phyloP scores from a whole-genome alignment of 2,888 invertebrate species.

The Phoronis australis region DNA sequence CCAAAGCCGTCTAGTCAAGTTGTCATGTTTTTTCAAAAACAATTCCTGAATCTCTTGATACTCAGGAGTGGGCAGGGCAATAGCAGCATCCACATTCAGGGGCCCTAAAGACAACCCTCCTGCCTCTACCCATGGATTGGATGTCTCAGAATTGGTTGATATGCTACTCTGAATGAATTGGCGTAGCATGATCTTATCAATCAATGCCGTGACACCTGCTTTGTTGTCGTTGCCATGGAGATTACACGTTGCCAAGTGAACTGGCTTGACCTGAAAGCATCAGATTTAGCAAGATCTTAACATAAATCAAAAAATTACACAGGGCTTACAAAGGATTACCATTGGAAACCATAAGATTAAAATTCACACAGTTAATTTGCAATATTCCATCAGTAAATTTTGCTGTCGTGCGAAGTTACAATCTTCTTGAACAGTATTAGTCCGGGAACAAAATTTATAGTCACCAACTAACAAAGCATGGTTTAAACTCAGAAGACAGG shows the following conservation, averaged over 20 bases:
- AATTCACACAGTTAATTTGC: too few relatives aligned
- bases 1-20: constrained; percentile 79
- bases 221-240: constrained; percentile 89
- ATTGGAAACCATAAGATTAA: too few relatives aligned
- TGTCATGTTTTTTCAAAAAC: constrained; percentile 63
- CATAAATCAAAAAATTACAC: too few relatives aligned
- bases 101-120: constrained; percentile 87
- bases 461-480: too few relatives aligned
- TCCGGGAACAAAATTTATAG: too few relatives aligned
- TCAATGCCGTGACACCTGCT: constrained; percentile 78
- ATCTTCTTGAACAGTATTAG: too few relatives aligned
- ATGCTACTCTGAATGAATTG: constrained; percentile 62
- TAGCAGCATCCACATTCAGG: constrained; percentile 78
- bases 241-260: constrained; percentile 85
- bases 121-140: constrained; percentile 75
- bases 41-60: constrained; percentile 45
- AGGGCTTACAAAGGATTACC: too few relatives aligned
- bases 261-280: constrained; percentile 70
- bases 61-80: constrained; percentile 57
- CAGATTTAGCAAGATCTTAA: too few relatives aligned
- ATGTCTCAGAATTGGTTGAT: constrained; percentile 23
- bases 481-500: too few relatives aligned
- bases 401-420: too few relatives aligned
- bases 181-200: constrained; percentile 68
- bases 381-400: too few relatives aligned